Evolutionary conservation across 2,113 vertebrate species (phyloP).

Genomic region (Thunnus maccoyii): DNA sequence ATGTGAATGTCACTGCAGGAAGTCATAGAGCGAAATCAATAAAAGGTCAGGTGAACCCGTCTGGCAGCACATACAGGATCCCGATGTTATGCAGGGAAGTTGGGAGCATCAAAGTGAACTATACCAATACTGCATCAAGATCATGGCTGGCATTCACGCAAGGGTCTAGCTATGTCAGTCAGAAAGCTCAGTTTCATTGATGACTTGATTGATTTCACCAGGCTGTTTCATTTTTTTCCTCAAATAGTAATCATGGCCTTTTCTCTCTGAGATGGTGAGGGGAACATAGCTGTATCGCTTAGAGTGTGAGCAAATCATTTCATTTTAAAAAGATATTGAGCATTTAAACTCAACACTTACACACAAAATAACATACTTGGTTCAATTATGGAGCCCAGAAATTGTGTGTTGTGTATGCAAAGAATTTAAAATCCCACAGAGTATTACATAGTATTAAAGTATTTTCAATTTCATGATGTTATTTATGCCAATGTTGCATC

Average conservation of each 20-base stretch:
- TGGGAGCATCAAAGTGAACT: conserved; percentile 83
- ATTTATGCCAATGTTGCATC: not conserved
- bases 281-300: not conserved
- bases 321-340: conserved; percentile 1
- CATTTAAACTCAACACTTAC: not conserved
- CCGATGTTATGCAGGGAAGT: conserved; percentile 59
- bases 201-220: conserved; percentile 80
- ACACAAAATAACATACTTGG: not conserved
- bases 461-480: not conserved
- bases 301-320: conserved; percentile 25
- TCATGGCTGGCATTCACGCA: conserved; percentile 69
- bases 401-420: not conserved
- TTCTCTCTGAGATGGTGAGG: conserved; percentile 39
- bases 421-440: not conserved
- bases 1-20: conserved; percentile 87
- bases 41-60: conserved; percentile 83
- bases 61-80: conserved; percentile 62
- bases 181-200: conserved; percentile 73
- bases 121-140: conserved; percentile 75
- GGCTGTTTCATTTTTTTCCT: conserved; percentile 66
- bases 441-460: not conserved
- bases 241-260: conserved; percentile 71
- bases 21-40: conserved; percentile 84
- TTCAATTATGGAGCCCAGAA: too few relatives aligned
- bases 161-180: conserved; percentile 77